Conservation (phyloP, 2,888 invertebrate genomes). For the Heliconius erato region DNA sequence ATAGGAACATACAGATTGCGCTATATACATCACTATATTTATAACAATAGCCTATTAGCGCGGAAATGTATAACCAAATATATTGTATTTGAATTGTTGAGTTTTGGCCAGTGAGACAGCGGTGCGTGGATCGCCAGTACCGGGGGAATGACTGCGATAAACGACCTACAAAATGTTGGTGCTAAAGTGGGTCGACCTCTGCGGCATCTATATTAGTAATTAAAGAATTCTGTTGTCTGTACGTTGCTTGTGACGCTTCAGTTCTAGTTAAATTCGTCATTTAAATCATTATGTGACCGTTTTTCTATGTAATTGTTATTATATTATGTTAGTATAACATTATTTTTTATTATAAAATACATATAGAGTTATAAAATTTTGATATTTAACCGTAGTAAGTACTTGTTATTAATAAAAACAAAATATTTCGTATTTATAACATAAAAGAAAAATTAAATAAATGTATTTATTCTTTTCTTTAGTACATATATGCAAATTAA, state of each 20-base stretch:
- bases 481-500: not conserved
- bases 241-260: not conserved
- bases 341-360: not conserved
- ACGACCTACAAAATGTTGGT: slow-evolving; percentile 76
- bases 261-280: not conserved
- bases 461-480: not conserved
- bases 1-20: slow-evolving; percentile 32
- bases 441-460: not conserved
- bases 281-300: not conserved
- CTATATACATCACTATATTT: slow-evolving; percentile 54
- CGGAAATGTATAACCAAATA: slow-evolving; percentile 54
- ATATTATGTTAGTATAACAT: not conserved
- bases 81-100: slow-evolving; percentile 54
- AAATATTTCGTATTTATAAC: not conserved
- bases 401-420: no score
- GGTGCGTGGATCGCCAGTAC: slow-evolving; percentile 56
- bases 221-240: slow-evolving; percentile 46
- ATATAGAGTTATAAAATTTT: not conserved
- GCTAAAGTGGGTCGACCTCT: slow-evolving; percentile 73
- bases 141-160: slow-evolving; percentile 73
- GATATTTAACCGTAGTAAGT: not conserved
- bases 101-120: slow-evolving; percentile 36
- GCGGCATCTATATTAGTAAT: slow-evolving; percentile 47
- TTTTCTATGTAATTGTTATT: slow-evolving; percentile 17
- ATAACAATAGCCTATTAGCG: slow-evolving; percentile 48